Evolutionary conservation across 2,113 vertebrate species (phyloP).

Genomic region (Butorides virescens): DNA sequence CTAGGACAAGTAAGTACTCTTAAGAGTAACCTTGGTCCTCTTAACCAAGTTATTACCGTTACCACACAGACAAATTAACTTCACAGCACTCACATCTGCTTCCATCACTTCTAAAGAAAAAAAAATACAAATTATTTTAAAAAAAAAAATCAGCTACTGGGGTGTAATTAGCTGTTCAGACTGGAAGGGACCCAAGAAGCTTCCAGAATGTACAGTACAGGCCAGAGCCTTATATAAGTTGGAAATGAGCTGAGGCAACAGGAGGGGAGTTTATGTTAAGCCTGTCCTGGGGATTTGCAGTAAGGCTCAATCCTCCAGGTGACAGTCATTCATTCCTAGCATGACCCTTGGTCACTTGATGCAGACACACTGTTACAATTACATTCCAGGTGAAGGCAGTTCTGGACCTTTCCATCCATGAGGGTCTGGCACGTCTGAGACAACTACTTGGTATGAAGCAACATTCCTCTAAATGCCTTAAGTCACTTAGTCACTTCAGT

Average conservation of each 20-base stretch:
- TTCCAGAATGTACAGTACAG: not conserved
- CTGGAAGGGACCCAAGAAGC: not conserved
- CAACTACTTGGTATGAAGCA: not conserved
- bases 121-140: not conserved
- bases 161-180: not conserved
- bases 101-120: not conserved
- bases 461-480: not conserved
- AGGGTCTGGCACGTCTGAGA: not conserved
- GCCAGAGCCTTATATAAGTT: conserved; percentile 41
- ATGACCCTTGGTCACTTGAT: not conserved
- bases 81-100: not conserved
- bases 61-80: not conserved
- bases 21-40: not conserved
- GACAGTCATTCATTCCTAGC: not conserved
- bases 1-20: not conserved
- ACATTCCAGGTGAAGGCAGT: not conserved
- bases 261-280: conserved; percentile 52
- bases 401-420: not conserved
- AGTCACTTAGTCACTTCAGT: not conserved
- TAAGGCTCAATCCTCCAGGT: conserved; percentile 38
- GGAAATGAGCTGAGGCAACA: conserved; percentile 26
- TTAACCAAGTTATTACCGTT: not conserved
- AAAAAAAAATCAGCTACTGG: not conserved
- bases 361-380: not conserved
- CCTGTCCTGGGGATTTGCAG: conserved; percentile 58